phyloP scores from a whole-genome alignment of 2,888 invertebrate species.

The Polyploca ridens region DNA sequence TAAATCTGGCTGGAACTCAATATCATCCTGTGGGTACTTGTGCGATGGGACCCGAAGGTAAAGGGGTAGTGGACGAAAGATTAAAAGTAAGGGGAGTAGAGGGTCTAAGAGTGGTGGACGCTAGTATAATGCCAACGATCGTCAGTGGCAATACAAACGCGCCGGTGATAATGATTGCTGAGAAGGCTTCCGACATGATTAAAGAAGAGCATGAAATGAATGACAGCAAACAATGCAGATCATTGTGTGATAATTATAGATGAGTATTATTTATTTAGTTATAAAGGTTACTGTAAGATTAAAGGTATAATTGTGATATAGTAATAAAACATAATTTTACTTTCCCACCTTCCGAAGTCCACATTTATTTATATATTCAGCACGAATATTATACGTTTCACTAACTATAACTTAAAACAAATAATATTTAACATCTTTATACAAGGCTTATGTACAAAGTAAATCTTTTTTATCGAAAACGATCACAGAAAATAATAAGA shows the following conservation, averaged over 20 bases:
- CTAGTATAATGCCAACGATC: constrained; percentile 86
- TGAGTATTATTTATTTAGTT: not conserved
- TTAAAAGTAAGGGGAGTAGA: constrained; percentile 79
- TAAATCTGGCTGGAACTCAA: constrained; percentile 82
- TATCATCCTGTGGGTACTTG: constrained; percentile 74
- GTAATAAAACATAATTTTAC: not conserved
- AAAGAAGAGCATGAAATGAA: constrained; percentile 47
- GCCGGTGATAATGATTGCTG: constrained; percentile 85
- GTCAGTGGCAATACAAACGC: constrained; percentile 84
- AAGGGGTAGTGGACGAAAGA: constrained; percentile 54
- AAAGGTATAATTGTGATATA: not conserved
- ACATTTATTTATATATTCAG: constrained; percentile 9
- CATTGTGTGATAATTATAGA: not conserved
- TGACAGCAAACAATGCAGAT: not conserved
- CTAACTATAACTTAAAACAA: not conserved
- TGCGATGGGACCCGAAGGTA: constrained; percentile 54
- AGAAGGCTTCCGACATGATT: constrained; percentile 84
- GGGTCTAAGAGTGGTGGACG: constrained; percentile 85
- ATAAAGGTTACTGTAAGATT: not conserved
- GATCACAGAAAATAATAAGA: not conserved
- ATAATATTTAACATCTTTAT: not conserved
- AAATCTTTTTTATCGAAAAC: not conserved
- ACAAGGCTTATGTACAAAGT: constrained; percentile 1
- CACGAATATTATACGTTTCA: constrained; percentile 1
- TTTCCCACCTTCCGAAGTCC: not conserved